Base-by-base conservation (phyloP, 2,113 vertebrate genomes). In the Pterocles orientalis region DNA sequence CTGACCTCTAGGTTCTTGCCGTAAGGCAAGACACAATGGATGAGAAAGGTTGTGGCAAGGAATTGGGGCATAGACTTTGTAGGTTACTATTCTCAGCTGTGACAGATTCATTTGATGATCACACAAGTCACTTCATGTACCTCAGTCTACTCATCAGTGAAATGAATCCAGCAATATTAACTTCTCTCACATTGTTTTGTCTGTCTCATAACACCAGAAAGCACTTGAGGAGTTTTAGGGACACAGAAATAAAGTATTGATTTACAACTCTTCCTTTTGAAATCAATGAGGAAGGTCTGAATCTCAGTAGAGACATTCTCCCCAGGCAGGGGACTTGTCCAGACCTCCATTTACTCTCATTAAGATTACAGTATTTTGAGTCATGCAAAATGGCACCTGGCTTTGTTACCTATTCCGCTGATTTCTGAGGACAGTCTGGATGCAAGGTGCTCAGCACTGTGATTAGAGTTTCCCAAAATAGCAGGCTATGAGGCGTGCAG, bases 1-100 rank as follows among this genome's bases (percentile, higher is more conserved):
- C 71, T 53, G 56, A 33, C 25, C 61, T 79, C 41, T 29, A n/a
- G 64, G 16, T 61, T 92, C 29, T 56, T 60, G 24, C 77, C 45
- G 21, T 51, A 8, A 58, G 23, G 48, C 11, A 4, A 41, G 0
- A 0, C 50, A 43, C 50, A 62, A 31, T 6, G 24, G 10, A 29
- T 36, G n/a, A 82, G 60, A 76, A 68, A 48, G 26, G 26, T 2
- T 61, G n/a, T 50, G 33, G 31, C 18, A 56, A 73, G 75, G 34
- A 77, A 70, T 17, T 14, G 6, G 39, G 70, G 41, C 8, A 6
- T 0, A 66, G 53, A 36, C 24, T 24, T 72, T 14, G 31, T 14
- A 18, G 57, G 71, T 51, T 73, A 50, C 54, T 50, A 1, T 26
- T 84, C 36, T 29, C 21, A 10, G 29, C 41, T 82, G 73, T 2